phyloP scores from a whole-genome alignment of 2,888 invertebrate species.

The Ypsolopha scabrella region DNA sequence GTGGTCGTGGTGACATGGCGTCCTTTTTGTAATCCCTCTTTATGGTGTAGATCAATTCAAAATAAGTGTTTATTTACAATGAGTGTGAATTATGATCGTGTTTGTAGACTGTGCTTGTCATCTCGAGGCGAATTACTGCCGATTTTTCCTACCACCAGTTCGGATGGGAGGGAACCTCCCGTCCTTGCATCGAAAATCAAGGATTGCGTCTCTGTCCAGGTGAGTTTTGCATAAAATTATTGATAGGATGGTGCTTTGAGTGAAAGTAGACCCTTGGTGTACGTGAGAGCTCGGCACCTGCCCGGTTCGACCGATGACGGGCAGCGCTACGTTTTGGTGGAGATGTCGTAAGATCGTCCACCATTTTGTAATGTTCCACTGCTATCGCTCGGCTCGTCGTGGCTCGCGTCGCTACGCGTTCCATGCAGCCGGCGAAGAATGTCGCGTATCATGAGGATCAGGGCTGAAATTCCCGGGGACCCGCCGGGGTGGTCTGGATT shows the following conservation, averaged over 20 bases:
- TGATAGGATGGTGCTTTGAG: constrained; percentile 46
- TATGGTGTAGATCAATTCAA: constrained; percentile 38
- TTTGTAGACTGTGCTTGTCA: constrained; percentile 75
- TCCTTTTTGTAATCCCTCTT: constrained; percentile 50
- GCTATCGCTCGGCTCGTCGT: constrained; percentile 64
- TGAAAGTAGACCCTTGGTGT: constrained; percentile 66
- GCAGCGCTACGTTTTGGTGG: constrained; percentile 62
- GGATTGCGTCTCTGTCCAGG: constrained; percentile 75
- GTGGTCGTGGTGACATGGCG: constrained; percentile 69
- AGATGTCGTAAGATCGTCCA: constrained; percentile 73
- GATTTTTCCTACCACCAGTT: constrained; percentile 71
- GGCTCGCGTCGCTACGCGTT: constrained; percentile 53
- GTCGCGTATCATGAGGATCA: constrained; percentile 58
- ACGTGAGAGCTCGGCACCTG: constrained; percentile 67
- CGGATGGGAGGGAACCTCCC: constrained; percentile 63
- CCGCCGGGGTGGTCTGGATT: constrained; percentile 52
- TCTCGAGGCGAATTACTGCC: constrained; percentile 71
- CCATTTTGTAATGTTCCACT: constrained; percentile 69
- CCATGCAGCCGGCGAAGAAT: constrained; percentile 61
- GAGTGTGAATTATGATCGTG: constrained; percentile 67
- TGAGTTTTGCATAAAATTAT: constrained; percentile 56
- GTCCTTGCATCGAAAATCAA: constrained; percentile 74
- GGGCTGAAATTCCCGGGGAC: constrained; percentile 60
- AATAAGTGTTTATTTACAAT: constrained; percentile 63
- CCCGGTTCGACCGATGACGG: constrained; percentile 62